Conservation (phyloP, 2,797 vertebrate genomes). For the Labeo calbasu region DNA sequence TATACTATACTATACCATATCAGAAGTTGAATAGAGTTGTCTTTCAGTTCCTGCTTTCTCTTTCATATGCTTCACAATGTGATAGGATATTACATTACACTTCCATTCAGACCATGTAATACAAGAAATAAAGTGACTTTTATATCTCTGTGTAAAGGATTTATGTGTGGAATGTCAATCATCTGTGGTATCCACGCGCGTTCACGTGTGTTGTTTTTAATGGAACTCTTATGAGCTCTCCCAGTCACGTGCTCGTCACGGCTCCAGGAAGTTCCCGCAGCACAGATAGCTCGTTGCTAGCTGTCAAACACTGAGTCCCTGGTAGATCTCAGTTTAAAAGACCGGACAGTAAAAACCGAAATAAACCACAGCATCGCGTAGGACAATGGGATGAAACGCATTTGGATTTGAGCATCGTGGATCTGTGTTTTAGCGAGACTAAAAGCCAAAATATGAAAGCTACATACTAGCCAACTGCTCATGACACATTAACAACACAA, state of each 20-base stretch:
- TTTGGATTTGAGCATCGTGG: not conserved
- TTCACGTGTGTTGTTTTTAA: slow-evolving; percentile 10
- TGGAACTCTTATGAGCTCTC: not conserved
- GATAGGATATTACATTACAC: too few species aligned
- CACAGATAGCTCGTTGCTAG: not conserved
- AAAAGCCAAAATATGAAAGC: not conserved
- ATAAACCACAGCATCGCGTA: not conserved
- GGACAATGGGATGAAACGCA: slow-evolving; percentile 14
- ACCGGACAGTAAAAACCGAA: not conserved
- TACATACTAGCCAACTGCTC: slow-evolving; percentile 3
- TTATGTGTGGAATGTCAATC: not conserved
- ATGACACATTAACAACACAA: not conserved
- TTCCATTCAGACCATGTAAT: too few species aligned
- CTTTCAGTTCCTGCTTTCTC: too few species aligned
- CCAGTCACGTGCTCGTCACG: slow-evolving; percentile 17
- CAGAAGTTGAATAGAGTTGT: too few species aligned
- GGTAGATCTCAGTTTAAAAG: not conserved
- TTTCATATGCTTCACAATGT: too few species aligned
- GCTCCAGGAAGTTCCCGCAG: slow-evolving; percentile 15
- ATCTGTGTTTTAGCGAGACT: not conserved
- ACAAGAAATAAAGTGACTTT: not conserved
- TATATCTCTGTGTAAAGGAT: too few species aligned
- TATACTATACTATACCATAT: too few species aligned
- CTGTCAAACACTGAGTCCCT: slow-evolving; percentile 18
- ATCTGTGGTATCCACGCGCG: not conserved